Evolutionary conservation across 2,888 invertebrate species (phyloP).

Genomic region (Leucophora obtusa): DNA sequence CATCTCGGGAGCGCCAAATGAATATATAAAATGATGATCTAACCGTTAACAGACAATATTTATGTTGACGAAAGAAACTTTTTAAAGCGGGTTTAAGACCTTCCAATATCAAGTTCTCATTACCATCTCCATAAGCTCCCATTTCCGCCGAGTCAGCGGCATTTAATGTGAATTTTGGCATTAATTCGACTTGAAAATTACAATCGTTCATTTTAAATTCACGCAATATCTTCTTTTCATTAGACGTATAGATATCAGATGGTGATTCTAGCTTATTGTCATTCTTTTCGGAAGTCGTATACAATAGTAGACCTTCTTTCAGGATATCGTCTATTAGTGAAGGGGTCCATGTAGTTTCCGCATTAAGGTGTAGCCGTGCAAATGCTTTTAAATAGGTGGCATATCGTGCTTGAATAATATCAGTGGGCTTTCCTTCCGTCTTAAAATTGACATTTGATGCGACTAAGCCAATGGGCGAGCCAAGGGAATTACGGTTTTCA

Average conservation of each 20-base stretch:
- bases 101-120: slow-evolving; percentile 43
- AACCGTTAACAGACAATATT: slow-evolving; percentile 69
- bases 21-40: slow-evolving; percentile 70
- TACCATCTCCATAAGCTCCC: slow-evolving; percentile 53
- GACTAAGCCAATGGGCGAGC: slow-evolving; percentile 70
- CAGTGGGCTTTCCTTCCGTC: slow-evolving; percentile 49
- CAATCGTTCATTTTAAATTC: slow-evolving; percentile 72
- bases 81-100: slow-evolving; percentile 54
- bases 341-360: slow-evolving; percentile 71
- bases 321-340: slow-evolving; percentile 71
- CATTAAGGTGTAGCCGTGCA: slow-evolving; percentile 72
- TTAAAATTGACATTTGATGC: slow-evolving; percentile 65
- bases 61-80: slow-evolving; percentile 69
- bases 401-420: slow-evolving; percentile 68
- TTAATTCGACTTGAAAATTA: slow-evolving; percentile 71
- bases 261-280: slow-evolving; percentile 47
- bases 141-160: neutral
- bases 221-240: slow-evolving; percentile 70
- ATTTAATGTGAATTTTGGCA: slow-evolving; percentile 62
- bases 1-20: slow-evolving; percentile 72
- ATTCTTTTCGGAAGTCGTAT: slow-evolving; percentile 65
- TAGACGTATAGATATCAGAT: slow-evolving; percentile 68
- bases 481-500: slow-evolving; percentile 60
- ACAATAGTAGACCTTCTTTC: slow-evolving; percentile 71
- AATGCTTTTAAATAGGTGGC: slow-evolving; percentile 73